Evolutionary conservation across 2,888 invertebrate genomes (phyloP).

Genomic region (Leucophenga maculata): DNA sequence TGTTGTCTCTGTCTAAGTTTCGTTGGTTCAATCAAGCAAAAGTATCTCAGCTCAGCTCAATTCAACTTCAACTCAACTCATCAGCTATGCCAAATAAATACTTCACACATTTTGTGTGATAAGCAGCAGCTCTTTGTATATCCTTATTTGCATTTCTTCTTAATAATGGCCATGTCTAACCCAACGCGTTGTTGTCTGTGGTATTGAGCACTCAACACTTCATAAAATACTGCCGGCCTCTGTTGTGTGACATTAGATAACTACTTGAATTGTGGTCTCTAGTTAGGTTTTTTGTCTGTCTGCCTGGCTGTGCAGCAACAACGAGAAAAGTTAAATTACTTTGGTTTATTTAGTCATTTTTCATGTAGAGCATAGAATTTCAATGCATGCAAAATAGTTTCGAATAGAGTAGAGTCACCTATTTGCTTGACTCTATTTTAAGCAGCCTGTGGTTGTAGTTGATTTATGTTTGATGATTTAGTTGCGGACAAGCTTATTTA

Average conservation of each 20-base stretch:
- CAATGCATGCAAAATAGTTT: not conserved
- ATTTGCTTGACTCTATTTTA: not conserved
- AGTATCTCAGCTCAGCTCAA: not conserved
- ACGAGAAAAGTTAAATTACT: conserved; percentile 6
- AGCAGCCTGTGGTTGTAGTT: not conserved
- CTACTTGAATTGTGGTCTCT: not conserved
- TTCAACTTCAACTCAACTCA: not conserved
- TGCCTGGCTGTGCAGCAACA: not conserved
- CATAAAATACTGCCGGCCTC: not conserved
- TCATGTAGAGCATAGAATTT: not conserved
- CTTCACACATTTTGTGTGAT: conserved; percentile 26
- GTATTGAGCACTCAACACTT: not conserved
- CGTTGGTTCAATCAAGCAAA: conserved; percentile 21
- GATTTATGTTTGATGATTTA: conserved; percentile 3
- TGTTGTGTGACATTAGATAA: not conserved
- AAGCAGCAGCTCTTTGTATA: conserved; percentile 11
- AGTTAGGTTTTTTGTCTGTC: no score
- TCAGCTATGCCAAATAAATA: conserved; percentile 39
- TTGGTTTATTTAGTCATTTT: not conserved
- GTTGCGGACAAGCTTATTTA: not conserved
- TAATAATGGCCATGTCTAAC: not conserved
- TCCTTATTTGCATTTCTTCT: conserved; percentile 57
- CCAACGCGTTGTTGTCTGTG: not conserved
- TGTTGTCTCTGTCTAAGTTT: no score
- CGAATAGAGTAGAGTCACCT: not conserved